Base-by-base conservation (phyloP, 92 coral and sea anemone species). In the Epizoanthus illoricatus region DNA sequence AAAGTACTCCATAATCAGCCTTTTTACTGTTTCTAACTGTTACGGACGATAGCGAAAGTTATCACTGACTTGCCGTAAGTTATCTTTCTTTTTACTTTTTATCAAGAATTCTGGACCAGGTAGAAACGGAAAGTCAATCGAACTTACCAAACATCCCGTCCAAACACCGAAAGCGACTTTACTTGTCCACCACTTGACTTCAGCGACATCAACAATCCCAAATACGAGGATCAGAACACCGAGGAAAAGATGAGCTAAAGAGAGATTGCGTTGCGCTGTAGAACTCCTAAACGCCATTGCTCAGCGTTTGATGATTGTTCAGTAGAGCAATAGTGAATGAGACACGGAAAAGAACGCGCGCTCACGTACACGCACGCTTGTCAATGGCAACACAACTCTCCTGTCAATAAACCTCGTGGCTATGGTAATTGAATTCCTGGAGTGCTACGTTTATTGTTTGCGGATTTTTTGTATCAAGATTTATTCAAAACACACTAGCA, bases 101-200 rank as follows among this genome's bases (percentile, higher is more conserved):
- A 13, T 12, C 73, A 39, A 36, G 45, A 13, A 36, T 41, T 68
- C 28, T 7, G 23, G 16, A 33, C 28, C 13, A n/a, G 19, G 9
- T 33, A 36, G 45, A 8, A 39, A 68, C 56, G 15, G 56, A 68
- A 15, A 68, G 23, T 33, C 15, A 52, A 9, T 10, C 56, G 56
- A 3, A 52, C 56, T 61, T 10, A 76, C 81, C 81, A 76, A 62
- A 42, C 81, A 40, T 4, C 81, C 81, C 2, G 81, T 76, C 81
- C 81, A 76, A 76, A 76, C 69, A 59, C 81, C 81, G 49, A 76
- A 76, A 60, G 69, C 81, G 2, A 62, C 57, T 41, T 76, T 76
- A 41, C 81, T 76, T 2, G 81, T 76, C 81, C 81, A 76, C 81
- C 81, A 76, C 49, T 76, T 76, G 13, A 76, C 81, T 61, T 76